These are phyloP conservation scores for Simalia tracyae DNA, from an alignment of 2,797 vertebrate species.

Conservation along the genomic window DNA sequence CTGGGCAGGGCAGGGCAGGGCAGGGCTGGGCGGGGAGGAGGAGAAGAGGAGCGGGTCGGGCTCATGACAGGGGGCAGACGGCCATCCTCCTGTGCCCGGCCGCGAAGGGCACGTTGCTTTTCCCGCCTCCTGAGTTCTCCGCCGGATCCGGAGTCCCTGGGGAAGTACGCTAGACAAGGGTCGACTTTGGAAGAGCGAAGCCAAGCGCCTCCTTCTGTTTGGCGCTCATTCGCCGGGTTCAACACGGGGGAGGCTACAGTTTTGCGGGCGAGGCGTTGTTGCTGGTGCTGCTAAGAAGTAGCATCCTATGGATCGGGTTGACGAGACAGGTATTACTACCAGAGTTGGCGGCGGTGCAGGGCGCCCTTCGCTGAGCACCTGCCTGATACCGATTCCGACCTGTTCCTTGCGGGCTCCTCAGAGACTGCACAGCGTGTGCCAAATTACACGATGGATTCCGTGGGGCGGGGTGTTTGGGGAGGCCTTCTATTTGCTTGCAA, in stretches of 20 bases:
- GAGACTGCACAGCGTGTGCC: not conserved
- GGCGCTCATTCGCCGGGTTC: slow-evolving; percentile 66
- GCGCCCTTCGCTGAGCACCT: not conserved
- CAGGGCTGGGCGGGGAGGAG: slow-evolving; percentile 25
- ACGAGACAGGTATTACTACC: not conserved
- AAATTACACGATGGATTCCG: not conserved
- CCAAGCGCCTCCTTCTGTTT: slow-evolving; percentile 55
- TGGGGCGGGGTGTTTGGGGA: not conserved
- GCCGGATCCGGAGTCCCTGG: not conserved
- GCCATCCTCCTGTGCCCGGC: not conserved
- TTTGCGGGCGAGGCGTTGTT: slow-evolving; percentile 32
- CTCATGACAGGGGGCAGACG: slow-evolving; percentile 44
- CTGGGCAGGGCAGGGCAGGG: slow-evolving; percentile 16
- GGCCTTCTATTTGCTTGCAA: not conserved
- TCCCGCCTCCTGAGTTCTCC: not conserved
- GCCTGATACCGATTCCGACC: too few relatives aligned
- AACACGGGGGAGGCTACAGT: slow-evolving; percentile 42
- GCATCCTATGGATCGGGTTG: not conserved
- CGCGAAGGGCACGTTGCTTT: slow-evolving; percentile 18
- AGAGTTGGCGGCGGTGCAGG: not conserved
- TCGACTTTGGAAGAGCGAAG: not conserved
- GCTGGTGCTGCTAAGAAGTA: slow-evolving; percentile 36
- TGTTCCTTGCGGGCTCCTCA: not conserved
- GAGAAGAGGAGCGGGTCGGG: slow-evolving; percentile 51
- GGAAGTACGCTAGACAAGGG: not conserved